Base-by-base conservation (phyloP, 2,797 vertebrate species). In the Denticeps clupeoides region DNA sequence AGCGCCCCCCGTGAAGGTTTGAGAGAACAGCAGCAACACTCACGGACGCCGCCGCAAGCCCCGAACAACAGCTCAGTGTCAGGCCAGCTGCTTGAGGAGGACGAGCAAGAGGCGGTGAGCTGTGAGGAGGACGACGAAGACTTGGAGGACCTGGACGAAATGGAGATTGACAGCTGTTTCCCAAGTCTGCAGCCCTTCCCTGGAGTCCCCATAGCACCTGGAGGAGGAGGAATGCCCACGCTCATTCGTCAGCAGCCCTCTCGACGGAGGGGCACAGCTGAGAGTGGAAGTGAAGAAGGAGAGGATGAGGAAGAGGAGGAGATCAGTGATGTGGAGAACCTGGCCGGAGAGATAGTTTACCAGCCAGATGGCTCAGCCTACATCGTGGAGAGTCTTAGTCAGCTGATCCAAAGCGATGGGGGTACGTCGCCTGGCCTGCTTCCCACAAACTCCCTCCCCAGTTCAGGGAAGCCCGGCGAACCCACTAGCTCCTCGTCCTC, bases 321-420 rank as follows among this genome's bases (percentile, higher is more conserved):
- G 53, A 93, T 85, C 69, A 95, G 91, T 40, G 94, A 99, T 26
- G 92, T 99, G 72, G 94, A 99, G 84, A 97, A 97, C 79, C 80
- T 98, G 80, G 87, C 90, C 21, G 94, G 95, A 25, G 95, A 99
- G 75, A 95, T 99, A 18, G 89, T 99, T 59, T 98, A 97, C 82
- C 93, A 96, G 86, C 91, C 95, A 0, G 94, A 98, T 2, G 95
- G 95, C 84, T 99, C 95, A 0, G 95, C 95, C 13, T 99, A 99
- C 78, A 93, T 99, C 45, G 95, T 99, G n/a, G 95, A 99, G 85
- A 99, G 88, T 77, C 84, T 96, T 76, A 97, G 89, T 83, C 93
- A 99, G 85, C 85, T 99, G 85, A 82, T 89, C 88, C 92, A 90
- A 77, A 87, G 90, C 53, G 87, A 88, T 69, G 92, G 77, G 47